A percentile compares a stretch with the other conserved stretches of the same genome.
Conservation (phyloP, 2,113 vertebrate species). For the Chloebia gouldiae region DNA sequence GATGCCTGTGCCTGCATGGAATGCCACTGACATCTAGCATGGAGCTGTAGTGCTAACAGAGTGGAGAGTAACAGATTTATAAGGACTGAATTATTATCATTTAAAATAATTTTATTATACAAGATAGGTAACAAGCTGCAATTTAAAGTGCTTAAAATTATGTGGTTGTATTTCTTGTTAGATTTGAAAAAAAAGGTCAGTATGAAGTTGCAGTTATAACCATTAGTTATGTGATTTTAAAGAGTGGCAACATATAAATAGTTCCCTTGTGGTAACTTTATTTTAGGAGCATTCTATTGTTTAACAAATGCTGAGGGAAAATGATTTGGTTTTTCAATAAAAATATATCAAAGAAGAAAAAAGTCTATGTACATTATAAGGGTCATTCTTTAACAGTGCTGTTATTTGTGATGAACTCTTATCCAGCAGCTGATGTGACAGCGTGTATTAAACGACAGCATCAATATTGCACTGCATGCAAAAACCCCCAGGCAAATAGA, state of each 20-base stretch:
- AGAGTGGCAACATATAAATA: background rate
- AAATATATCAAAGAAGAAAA: background rate
- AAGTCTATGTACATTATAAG: background rate
- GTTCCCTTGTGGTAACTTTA: background rate
- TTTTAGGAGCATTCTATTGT: background rate
- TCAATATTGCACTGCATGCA: background rate
- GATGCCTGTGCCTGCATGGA: background rate
- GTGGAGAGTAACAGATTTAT: background rate
- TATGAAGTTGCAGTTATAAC: background rate
- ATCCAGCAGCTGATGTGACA: background rate
- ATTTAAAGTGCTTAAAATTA: constrained; percentile 17
- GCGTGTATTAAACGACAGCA: background rate
- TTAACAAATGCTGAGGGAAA: background rate
- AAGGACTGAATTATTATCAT: background rate
- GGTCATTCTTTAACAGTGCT: background rate
- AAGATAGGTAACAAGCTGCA: background rate
- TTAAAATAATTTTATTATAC: background rate
- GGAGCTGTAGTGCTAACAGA: background rate
- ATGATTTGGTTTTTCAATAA: background rate
- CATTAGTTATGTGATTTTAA: constrained; percentile 6
- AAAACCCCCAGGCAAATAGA: background rate
- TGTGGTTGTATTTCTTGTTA: background rate
- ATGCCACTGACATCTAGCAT: constrained; percentile 20
- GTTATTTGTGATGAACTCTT: background rate
- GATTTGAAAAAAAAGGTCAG: background rate